Evolutionary conservation across 1,140 invertebrate species (phyloP).

Genomic region (Bombus confusus): DNA sequence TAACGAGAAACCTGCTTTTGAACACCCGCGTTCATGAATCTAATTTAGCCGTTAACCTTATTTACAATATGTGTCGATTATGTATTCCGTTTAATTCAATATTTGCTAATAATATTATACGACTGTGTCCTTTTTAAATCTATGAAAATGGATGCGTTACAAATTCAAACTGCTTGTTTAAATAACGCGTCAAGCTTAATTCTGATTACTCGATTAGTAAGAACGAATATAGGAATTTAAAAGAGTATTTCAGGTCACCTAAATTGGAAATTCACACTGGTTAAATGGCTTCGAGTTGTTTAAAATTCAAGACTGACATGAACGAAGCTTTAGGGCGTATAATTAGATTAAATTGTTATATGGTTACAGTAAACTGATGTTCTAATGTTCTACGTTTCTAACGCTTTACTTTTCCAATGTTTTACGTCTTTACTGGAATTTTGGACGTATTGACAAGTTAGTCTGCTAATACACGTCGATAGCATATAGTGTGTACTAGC

Average conservation of each 20-base stretch:
- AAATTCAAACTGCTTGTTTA: neutral
- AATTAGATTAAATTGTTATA: too few relatives aligned
- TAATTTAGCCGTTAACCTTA: neutral
- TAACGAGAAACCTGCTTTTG: slow-evolving; percentile 13
- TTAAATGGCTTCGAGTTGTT: too few relatives aligned
- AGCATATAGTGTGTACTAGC: neutral
- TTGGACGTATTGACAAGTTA: neutral
- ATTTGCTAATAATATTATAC: neutral
- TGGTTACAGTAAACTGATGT: too few relatives aligned
- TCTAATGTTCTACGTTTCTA: neutral
- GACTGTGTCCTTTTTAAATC: neutral
- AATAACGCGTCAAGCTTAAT: too few relatives aligned
- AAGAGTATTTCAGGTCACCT: too few relatives aligned
- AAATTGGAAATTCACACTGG: too few relatives aligned
- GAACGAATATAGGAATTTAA: too few relatives aligned
- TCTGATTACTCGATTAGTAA: too few relatives aligned
- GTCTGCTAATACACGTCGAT: neutral
- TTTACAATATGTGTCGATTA: neutral
- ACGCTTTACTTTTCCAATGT: neutral
- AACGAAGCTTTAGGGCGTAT: too few relatives aligned
- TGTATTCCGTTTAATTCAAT: neutral
- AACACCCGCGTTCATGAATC: neutral
- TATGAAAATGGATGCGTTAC: neutral
- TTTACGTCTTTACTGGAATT: neutral
- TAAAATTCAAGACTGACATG: too few relatives aligned